phyloP scores from a whole-genome alignment of 30 jellyfish, hydroid and myxozoan genomes.

The Sanderia malayensis region DNA sequence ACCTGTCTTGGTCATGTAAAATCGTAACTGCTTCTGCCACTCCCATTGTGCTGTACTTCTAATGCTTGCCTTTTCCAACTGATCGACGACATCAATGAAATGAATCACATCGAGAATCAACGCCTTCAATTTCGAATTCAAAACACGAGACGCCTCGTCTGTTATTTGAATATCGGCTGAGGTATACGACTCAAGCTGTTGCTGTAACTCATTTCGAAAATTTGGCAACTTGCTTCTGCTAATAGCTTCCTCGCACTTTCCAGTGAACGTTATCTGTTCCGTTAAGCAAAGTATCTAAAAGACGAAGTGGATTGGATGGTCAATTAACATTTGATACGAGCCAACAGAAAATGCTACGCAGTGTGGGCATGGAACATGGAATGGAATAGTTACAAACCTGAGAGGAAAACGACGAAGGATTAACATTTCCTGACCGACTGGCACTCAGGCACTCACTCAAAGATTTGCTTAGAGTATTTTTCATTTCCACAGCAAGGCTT shows the following conservation, averaged over 20 bases:
- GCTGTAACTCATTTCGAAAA: conserved; percentile 69
- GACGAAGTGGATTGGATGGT: not conserved
- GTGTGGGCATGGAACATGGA: too few relatives aligned
- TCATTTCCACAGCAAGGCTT: conserved; percentile 86
- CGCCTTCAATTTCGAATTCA: conserved; percentile 86
- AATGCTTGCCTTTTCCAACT: conserved; percentile 44
- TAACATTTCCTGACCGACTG: conserved; percentile 91
- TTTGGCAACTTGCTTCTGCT: conserved; percentile 61
- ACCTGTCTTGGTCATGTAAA: conserved; percentile 82
- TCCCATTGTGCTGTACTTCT: conserved; percentile 73
- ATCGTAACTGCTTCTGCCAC: conserved; percentile 97
- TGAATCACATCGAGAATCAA: conserved; percentile 90
- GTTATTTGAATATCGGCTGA: conserved; percentile 58
- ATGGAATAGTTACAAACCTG: conserved; percentile 91
- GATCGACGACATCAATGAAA: conserved; percentile 92
- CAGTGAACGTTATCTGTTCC: conserved; percentile 85
- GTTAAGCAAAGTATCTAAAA: conserved; percentile 85
- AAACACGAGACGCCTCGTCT: conserved; percentile 74
- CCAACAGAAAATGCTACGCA: too few relatives aligned
- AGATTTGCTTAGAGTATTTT: conserved; percentile 59
- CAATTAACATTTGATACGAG: too few relatives aligned
- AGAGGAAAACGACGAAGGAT: conserved; percentile 85
- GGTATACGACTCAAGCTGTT: conserved; percentile 88
- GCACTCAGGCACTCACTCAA: conserved; percentile 78
- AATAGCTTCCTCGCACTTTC: conserved; percentile 85